Conservation (phyloP, 2,797 vertebrate genomes). For the Triplophysa bombifrons region DNA sequence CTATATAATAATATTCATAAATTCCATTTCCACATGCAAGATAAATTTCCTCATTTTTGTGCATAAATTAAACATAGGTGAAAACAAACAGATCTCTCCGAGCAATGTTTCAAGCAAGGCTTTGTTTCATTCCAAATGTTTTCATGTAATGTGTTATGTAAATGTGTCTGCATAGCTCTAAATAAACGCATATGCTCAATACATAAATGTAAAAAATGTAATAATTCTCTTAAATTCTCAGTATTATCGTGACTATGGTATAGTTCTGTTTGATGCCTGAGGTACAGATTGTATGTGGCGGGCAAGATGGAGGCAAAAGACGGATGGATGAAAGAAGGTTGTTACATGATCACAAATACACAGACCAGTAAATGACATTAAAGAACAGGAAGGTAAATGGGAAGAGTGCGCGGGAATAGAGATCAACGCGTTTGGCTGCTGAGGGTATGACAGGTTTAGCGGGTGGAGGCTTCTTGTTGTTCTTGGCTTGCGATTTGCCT, state of each 20-base stretch:
- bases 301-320: neutral
- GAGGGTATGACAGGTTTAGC: constrained; percentile 96
- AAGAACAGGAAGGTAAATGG: constrained; percentile 98
- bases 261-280: constrained; percentile 49
- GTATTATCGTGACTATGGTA: constrained; percentile 26
- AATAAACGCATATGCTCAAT: too few relatives aligned
- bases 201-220: neutral
- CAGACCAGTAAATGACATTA: constrained; percentile 98
- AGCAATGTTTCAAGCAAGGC: constrained; percentile 65
- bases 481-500: constrained; percentile 90
- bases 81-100: constrained; percentile 50
- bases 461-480: constrained; percentile 91
- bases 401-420: constrained; percentile 95
- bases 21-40: constrained; percentile 82
- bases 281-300: constrained; percentile 45
- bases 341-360: constrained; percentile 91
- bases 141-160: neutral
- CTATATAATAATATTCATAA: constrained; percentile 63
- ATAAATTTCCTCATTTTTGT: constrained; percentile 69
- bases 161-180: too few relatives aligned
- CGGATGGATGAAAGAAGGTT: constrained; percentile 24
- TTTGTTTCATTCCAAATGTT: constrained; percentile 67
- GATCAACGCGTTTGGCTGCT: constrained; percentile 93
- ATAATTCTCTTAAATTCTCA: neutral
- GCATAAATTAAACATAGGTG: constrained; percentile 64